These are phyloP conservation scores for Acanthosepion pharaonis DNA, from an alignment of 2,888 invertebrate species.

Conservation along the genomic window DNA sequence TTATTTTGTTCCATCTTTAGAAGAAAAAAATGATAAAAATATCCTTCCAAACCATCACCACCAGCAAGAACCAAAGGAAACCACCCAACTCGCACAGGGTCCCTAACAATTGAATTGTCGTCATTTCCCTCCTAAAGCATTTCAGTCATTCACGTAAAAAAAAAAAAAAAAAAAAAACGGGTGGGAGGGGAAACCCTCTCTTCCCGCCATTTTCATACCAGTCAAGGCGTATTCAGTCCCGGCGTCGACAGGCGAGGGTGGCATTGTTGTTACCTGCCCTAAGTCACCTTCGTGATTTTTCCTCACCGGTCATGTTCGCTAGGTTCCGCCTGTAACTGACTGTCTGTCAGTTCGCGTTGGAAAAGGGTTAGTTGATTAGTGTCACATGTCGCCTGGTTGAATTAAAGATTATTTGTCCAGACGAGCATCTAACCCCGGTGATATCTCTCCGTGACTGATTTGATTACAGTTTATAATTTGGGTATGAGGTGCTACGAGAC, in stretches of 20 bases:
- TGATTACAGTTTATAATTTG: background rate
- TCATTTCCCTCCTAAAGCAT: too few relatives aligned
- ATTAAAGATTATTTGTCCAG: conserved; percentile 20
- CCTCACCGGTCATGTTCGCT: background rate
- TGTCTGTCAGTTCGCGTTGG: background rate
- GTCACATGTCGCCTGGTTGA: background rate
- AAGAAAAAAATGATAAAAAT: too few relatives aligned
- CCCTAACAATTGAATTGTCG: too few relatives aligned
- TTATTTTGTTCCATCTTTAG: too few relatives aligned
- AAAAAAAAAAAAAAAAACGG: too few relatives aligned
- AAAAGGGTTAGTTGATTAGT: background rate
- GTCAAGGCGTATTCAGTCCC: background rate
- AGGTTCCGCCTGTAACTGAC: background rate
- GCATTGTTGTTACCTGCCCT: conserved; percentile 7
- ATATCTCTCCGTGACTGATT: background rate
- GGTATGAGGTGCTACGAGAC: too few relatives aligned
- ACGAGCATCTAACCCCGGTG: background rate
- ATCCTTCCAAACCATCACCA: too few relatives aligned
- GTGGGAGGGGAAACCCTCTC: too few relatives aligned
- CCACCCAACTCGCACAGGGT: too few relatives aligned
- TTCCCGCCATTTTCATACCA: too few relatives aligned
- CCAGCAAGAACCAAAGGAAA: too few relatives aligned
- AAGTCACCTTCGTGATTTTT: background rate
- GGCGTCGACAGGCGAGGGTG: background rate
- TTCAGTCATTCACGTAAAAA: too few relatives aligned